These are phyloP conservation scores for Megaceryle torquata DNA, from an alignment of 2,113 vertebrate genomes.

Conservation along the genomic window DNA sequence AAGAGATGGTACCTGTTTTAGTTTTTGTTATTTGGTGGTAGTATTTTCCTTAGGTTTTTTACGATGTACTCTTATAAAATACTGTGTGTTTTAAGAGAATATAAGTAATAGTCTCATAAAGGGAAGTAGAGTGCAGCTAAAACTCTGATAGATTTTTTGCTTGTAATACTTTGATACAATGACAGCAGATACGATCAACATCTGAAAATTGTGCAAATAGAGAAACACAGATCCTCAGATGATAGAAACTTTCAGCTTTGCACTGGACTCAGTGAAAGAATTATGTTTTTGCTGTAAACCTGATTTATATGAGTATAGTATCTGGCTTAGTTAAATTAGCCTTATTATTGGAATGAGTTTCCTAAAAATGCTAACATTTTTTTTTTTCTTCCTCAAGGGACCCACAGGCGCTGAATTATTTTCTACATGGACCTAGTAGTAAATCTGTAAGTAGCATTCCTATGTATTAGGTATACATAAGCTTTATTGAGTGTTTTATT, in stretches of 20 bases:
- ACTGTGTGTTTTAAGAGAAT: not conserved
- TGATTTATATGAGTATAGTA: not conserved
- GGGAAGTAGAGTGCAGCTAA: not conserved
- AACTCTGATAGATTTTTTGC: not conserved
- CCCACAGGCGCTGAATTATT: conserved; percentile 94
- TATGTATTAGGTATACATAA: not conserved
- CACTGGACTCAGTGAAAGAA: not conserved
- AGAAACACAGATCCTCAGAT: not conserved
- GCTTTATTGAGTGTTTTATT: not conserved
- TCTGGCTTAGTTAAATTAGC: not conserved
- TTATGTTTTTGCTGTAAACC: not conserved
- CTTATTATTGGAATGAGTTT: not conserved
- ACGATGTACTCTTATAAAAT: not conserved
- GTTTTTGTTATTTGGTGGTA: not conserved
- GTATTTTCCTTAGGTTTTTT: not conserved
- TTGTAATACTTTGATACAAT: not conserved
- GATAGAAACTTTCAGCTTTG: not conserved
- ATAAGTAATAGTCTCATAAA: not conserved
- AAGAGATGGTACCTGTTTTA: not conserved
- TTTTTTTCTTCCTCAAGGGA: conserved; percentile 75
- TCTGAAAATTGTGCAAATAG: not conserved
- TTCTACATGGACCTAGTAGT: conserved; percentile 93
- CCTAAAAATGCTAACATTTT: not conserved
- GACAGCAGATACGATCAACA: not conserved
- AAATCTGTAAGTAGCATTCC: conserved; percentile 89